These are phyloP conservation scores for Temnothorax unifasciatus DNA, from an alignment of 2,888 invertebrate species.

Conservation along the genomic window DNA sequence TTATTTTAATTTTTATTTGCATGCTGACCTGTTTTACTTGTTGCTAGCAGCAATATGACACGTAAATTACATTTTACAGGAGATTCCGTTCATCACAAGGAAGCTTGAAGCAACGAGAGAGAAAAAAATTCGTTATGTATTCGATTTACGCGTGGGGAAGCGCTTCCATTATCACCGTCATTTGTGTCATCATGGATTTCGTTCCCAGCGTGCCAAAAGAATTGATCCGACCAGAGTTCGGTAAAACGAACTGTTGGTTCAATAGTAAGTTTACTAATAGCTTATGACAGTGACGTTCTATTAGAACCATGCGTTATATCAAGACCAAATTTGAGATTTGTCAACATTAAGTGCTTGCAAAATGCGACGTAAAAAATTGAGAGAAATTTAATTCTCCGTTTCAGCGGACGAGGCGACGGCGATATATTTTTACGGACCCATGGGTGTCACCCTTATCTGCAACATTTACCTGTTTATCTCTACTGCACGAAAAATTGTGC, in stretches of 20 bases:
- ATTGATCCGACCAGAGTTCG: constrained; percentile 88
- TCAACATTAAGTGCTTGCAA: background rate
- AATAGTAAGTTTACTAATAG: constrained; percentile 85
- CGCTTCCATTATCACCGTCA: constrained; percentile 87
- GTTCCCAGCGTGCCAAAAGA: constrained; percentile 85
- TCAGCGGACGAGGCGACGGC: constrained; percentile 88
- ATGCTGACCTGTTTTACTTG: background rate
- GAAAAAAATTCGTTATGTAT: constrained; percentile 89
- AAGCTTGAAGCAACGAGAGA: constrained; percentile 86
- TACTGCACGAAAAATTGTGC: constrained; percentile 90
- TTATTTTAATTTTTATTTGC: constrained; percentile 21
- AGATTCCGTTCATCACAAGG: constrained; percentile 86
- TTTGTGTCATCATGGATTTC: constrained; percentile 88
- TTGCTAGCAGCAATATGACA: background rate
- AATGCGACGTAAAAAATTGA: constrained; percentile 7
- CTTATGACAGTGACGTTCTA: too few relatives aligned
- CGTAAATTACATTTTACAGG: constrained; percentile 81
- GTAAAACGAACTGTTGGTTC: constrained; percentile 88
- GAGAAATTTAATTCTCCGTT: constrained; percentile 52
- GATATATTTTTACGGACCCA: constrained; percentile 91
- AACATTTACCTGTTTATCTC: constrained; percentile 90
- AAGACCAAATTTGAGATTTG: background rate
- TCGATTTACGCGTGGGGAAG: constrained; percentile 91
- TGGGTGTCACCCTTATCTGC: constrained; percentile 89
- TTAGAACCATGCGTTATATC: too few relatives aligned